phyloP scores from a whole-genome alignment of 2,888 invertebrate species.

The Buathra laborator region DNA sequence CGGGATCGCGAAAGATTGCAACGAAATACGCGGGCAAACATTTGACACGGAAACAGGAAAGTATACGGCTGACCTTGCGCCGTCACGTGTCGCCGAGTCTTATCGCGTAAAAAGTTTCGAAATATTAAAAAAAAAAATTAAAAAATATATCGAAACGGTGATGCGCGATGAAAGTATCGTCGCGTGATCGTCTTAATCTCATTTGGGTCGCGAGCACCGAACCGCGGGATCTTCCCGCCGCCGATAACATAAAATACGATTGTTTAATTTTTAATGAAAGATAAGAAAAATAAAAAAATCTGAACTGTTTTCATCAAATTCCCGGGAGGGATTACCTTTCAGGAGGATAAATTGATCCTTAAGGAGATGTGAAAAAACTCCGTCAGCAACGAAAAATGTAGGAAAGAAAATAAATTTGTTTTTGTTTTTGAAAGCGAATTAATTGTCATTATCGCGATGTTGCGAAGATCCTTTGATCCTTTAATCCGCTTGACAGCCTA shows the following conservation, averaged over 20 bases:
- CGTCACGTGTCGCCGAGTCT: constrained; percentile 19
- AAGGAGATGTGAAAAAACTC: no score
- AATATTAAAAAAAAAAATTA: not conserved
- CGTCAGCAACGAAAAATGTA: no score
- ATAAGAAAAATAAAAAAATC: not conserved
- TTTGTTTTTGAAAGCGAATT: no score
- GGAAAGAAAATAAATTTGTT: no score
- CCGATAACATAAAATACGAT: constrained; percentile 2
- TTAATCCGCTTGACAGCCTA: not conserved
- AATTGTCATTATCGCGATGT: not conserved
- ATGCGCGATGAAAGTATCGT: constrained; percentile 21
- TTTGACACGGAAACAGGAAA: constrained; percentile 22
- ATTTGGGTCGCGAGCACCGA: not conserved
- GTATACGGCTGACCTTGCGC: constrained; percentile 15
- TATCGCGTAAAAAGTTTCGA: not conserved
- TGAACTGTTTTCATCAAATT: not conserved
- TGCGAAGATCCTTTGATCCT: not conserved
- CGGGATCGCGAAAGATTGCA: not conserved
- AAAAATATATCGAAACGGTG: not conserved
- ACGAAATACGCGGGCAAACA: not conserved
- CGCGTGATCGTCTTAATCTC: constrained; percentile 37
- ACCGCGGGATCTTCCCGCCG: not conserved
- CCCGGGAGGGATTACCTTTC: no score
- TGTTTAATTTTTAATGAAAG: not conserved
- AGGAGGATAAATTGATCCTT: no score